phyloP scores from a whole-genome alignment of 2,888 invertebrate species.

The Eilema caniola region DNA sequence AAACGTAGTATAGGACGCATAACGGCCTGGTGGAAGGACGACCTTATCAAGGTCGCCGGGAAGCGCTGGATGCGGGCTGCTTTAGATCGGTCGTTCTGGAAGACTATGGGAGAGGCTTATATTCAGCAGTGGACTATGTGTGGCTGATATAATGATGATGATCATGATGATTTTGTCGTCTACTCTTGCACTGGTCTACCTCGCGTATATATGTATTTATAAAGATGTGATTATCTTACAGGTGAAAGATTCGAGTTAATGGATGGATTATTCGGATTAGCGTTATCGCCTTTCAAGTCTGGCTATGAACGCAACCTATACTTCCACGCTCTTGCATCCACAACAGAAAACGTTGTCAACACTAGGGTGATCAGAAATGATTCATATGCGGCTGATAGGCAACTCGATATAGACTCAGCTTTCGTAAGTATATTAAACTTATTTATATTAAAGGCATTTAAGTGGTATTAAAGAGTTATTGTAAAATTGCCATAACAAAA shows the following conservation, averaged over 20 bases:
- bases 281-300: conserved; percentile 84
- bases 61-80: too few relatives aligned
- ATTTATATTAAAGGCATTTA: background rate
- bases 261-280: conserved; percentile 91
- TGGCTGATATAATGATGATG: too few relatives aligned
- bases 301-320: conserved; percentile 85
- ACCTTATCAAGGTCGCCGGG: too few relatives aligned
- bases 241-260: conserved; percentile 90
- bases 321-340: conserved; percentile 90
- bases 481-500: too few relatives aligned
- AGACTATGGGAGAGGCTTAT: too few relatives aligned
- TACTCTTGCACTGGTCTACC: too few relatives aligned
- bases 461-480: background rate
- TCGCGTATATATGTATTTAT: background rate
- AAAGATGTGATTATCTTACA: conserved; percentile 48
- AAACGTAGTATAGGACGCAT: too few relatives aligned
- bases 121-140: too few relatives aligned
- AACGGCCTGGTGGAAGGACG: too few relatives aligned
- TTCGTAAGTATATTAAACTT: conserved; percentile 73
- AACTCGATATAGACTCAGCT: conserved; percentile 82
- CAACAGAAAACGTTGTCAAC: conserved; percentile 88
- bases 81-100: too few relatives aligned
- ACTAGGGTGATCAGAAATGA: conserved; percentile 88
- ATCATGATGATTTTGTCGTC: too few relatives aligned
- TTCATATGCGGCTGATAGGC: conserved; percentile 81